phyloP scores from a whole-genome alignment of 1,140 invertebrate species.

The Pseudobourletiella spinata region DNA sequence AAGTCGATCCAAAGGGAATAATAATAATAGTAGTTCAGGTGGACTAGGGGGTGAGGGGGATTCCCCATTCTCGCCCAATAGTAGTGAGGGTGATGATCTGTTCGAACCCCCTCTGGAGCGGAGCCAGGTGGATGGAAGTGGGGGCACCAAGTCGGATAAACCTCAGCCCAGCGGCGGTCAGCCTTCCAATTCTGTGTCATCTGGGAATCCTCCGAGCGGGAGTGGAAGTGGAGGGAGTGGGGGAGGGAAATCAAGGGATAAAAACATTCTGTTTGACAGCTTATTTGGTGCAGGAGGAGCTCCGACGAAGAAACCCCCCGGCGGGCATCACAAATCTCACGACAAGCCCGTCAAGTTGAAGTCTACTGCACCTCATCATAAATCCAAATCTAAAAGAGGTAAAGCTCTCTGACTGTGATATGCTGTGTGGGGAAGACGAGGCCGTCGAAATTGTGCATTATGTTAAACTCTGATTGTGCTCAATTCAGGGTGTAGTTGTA shows the following conservation, averaged over 20 bases:
- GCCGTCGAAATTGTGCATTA: background rate
- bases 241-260: constrained; percentile 16
- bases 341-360: constrained; percentile 18
- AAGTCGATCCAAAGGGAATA: constrained; percentile 6
- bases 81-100: constrained; percentile 70
- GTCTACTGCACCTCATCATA: constrained; percentile 13
- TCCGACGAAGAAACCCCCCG: constrained; percentile 5
- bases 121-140: constrained; percentile 37
- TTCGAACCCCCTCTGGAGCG: constrained; percentile 61
- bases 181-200: background rate
- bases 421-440: too few relatives aligned
- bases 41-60: constrained; percentile 40
- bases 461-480: background rate
- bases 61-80: constrained; percentile 75
- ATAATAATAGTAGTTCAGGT: too few relatives aligned
- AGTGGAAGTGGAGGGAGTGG: constrained; percentile 51
- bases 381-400: constrained; percentile 19
- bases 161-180: background rate
- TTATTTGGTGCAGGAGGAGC: constrained; percentile 31
- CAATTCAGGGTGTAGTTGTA: too few relatives aligned
- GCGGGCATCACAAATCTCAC: constrained; percentile 7
- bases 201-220: constrained; percentile 45
- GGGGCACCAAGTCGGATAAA: constrained; percentile 41
- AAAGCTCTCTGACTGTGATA: too few relatives aligned
- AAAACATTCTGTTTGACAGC: constrained; percentile 33